Evolutionary conservation across 2,113 vertebrate genomes (phyloP).

Genomic region (Plecturocebus donacophilus): DNA sequence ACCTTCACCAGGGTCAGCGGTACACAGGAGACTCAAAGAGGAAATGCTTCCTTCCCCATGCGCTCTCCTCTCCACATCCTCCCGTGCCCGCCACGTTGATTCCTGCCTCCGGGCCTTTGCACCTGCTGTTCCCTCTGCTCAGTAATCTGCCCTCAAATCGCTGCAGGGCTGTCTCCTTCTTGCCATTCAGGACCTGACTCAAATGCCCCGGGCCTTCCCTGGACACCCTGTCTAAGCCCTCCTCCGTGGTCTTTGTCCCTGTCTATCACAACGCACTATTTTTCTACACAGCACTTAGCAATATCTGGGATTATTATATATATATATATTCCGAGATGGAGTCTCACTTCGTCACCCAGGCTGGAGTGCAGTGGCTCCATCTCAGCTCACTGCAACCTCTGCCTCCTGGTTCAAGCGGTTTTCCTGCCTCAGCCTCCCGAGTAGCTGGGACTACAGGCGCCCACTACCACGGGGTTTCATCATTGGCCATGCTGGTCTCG

Average conservation of each 20-base stretch:
- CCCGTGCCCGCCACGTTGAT: no score
- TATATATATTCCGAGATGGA: no score
- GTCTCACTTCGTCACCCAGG: no score
- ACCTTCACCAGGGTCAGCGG: neutral
- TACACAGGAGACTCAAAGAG: neutral
- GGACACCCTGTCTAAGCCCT: neutral
- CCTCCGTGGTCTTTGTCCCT: neutral
- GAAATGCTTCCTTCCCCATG: neutral
- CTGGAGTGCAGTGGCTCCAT: no score
- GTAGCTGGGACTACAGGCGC: no score
- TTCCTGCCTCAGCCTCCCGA: no score
- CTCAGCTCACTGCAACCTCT: no score
- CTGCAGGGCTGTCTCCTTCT: neutral
- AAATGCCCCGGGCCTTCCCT: neutral
- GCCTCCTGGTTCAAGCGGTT: no score
- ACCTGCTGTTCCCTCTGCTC: neutral
- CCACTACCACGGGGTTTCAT: no score
- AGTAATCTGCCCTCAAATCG: neutral
- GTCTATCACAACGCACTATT: neutral
- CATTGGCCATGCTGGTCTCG: no score
- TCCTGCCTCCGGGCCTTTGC: neutral
- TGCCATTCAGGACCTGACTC: neutral
- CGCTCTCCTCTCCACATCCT: no score
- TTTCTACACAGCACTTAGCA: no score
- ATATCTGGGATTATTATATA: neutral